Evolutionary conservation across 2,113 vertebrate genomes (phyloP), one percentile per base, ranked within the genome.

Genomic region (Chloroceryle aenea): DNA sequence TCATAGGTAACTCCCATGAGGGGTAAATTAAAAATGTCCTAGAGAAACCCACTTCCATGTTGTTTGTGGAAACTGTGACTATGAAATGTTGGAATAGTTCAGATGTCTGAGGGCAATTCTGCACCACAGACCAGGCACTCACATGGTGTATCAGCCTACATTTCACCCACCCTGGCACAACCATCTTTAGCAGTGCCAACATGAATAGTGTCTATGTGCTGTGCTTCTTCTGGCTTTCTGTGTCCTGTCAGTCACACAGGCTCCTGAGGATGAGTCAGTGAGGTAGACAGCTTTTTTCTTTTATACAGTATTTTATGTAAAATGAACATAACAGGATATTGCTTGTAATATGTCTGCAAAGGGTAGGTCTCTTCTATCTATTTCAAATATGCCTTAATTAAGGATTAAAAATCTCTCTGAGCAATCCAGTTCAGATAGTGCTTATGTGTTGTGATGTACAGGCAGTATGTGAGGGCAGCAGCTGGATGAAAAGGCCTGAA

Each of bases 201-300:
- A 74, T 13, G 55, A 95, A 87, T 77, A 89, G 63, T 6, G 9
- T 92, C 85, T 71, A 0, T 53, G 83, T 40, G 53, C 58, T 84
- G 19, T 52, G 56, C 72, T 90, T 9, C 69, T 93, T 85, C 78
- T 94, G 87, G 63, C 71, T 92, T 76, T 52, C 61, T 3, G 1
- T 48, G 79, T 79, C 50, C 78, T 87, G 76, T 91, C 94, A 96
- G 61, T 93, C 91, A 95, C 38, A 74, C 1, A 1, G 75, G 38
- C 64, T 93, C 52, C 78, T 43, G 77, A 78, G 82, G 55, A 95
- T 87, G 85, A 91, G 62, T 94, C 91, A 85, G 47, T 85, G 87
- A 63, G 63, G 52, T 72, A 86, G 75, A 59, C 1, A 5, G 42
- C 14, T 74, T 90, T 86, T 73, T 73, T 26, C 32, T 87, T 90